phyloP scores from a whole-genome alignment of 2,888 invertebrate genomes.

The Spicauda simplicius region DNA sequence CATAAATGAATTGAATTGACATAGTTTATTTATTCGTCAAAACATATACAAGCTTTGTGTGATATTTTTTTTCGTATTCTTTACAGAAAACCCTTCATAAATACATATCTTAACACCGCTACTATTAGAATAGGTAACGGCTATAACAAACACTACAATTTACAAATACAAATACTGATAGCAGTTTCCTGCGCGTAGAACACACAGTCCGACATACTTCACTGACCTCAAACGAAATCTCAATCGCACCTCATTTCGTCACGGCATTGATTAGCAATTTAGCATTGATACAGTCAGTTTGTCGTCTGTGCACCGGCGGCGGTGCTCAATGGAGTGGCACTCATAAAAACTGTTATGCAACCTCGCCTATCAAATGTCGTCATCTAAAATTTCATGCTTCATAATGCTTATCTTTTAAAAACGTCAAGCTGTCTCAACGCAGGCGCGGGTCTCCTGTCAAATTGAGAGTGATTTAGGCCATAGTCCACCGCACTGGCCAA shows the following conservation, averaged over 20 bases:
- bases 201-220: constrained; percentile 23
- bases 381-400: constrained; percentile 9
- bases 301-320: constrained; percentile 43
- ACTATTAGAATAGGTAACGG: no score
- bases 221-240: constrained; percentile 38
- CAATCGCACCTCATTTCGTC: constrained; percentile 53
- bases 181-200: constrained; percentile 13
- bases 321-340: constrained; percentile 20
- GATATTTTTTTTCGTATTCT: no score
- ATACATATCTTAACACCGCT: no score
- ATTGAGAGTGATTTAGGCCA: no score
- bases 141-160: background rate
- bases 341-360: constrained; percentile 30
- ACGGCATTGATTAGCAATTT: constrained; percentile 54
- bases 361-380: constrained; percentile 13
- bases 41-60: no score
- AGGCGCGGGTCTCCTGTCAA: no score
- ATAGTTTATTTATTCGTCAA: no score
- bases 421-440: no score
- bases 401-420: constrained; percentile 4
- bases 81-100: no score
- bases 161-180: background rate
- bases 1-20: no score
- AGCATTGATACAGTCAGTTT: constrained; percentile 44
- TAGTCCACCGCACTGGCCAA: no score